Conservation (phyloP, 2,888 invertebrate species). For the Anthrax anthrax region DNA sequence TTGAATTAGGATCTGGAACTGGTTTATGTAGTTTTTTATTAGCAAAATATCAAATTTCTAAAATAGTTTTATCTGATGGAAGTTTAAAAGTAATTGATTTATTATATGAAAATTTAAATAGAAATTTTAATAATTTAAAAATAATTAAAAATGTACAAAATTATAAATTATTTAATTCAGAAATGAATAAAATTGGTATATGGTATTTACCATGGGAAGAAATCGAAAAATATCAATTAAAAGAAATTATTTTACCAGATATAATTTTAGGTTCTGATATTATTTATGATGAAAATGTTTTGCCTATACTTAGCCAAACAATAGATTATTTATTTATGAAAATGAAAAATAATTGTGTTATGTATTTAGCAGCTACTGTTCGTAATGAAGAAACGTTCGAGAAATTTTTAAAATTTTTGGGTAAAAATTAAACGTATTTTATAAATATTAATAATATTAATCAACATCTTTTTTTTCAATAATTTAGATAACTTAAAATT, state of each 20-base stretch:
- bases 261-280: constrained; percentile 45
- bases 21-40: constrained; percentile 57
- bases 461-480: too few relatives aligned
- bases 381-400: constrained; percentile 49
- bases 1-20: constrained; percentile 66
- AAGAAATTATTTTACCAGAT: constrained; percentile 26
- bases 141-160: background rate
- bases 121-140: constrained; percentile 37
- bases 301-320: constrained; percentile 34
- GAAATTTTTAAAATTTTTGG: constrained; percentile 40
- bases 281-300: constrained; percentile 42
- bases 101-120: constrained; percentile 45
- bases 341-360: constrained; percentile 24
- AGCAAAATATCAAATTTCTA: constrained; percentile 35
- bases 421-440: too few relatives aligned
- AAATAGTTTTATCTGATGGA: constrained; percentile 52
- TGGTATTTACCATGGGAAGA: constrained; percentile 37
- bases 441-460: background rate
- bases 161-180: background rate
- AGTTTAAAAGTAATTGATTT: constrained; percentile 49
- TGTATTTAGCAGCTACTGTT: constrained; percentile 44
- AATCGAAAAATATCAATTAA: constrained; percentile 21
- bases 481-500: background rate
- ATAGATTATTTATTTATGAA: constrained; percentile 33
- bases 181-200: constrained; percentile 1